A percentile compares a stretch with the other conserved stretches of the same genome.
phyloP scores from a whole-genome alignment of 2,113 vertebrate species.

The Xiphophorus hellerii region DNA sequence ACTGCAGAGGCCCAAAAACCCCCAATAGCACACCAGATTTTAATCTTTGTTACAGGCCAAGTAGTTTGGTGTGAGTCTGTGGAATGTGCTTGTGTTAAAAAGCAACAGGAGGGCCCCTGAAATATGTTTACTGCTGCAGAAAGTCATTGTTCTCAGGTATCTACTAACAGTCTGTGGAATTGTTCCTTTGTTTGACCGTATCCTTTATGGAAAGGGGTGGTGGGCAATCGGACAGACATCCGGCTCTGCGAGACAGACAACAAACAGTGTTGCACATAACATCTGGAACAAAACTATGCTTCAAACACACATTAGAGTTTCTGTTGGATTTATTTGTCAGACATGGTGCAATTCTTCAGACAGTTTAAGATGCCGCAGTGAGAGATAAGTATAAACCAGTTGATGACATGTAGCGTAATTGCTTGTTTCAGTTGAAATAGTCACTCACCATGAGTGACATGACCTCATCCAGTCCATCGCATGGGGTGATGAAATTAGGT shows the following conservation, averaged over 20 bases:
- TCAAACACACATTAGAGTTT: conserved; percentile 9
- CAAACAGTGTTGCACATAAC: conserved; percentile 16
- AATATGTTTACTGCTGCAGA: conserved; percentile 49
- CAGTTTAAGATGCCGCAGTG: not conserved
- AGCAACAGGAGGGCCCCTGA: conserved; percentile 47
- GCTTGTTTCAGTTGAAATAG: not conserved
- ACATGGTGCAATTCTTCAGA: not conserved
- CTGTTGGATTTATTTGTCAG: not conserved
- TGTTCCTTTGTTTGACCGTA: conserved; percentile 74
- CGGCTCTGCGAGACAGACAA: conserved; percentile 49
- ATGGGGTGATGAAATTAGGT: conserved; percentile 19
- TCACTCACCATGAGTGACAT: conserved; percentile 10
- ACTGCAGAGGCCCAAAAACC: not conserved
- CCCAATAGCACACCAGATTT: not conserved
- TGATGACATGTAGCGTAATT: not conserved
- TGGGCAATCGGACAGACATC: conserved; percentile 56
- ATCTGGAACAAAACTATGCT: conserved; percentile 25
- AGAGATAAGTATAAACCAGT: not conserved
- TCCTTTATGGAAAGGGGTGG: conserved; percentile 68
- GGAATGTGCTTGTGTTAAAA: conserved; percentile 60
- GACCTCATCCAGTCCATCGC: not conserved
- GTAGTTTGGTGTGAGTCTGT: conserved; percentile 2
- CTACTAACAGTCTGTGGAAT: conserved; percentile 53
- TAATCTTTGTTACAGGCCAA: not conserved
- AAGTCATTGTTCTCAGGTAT: conserved; percentile 63